phyloP scores from a whole-genome alignment of 2,888 invertebrate genomes.

The Bembecia ichneumoniformis region DNA sequence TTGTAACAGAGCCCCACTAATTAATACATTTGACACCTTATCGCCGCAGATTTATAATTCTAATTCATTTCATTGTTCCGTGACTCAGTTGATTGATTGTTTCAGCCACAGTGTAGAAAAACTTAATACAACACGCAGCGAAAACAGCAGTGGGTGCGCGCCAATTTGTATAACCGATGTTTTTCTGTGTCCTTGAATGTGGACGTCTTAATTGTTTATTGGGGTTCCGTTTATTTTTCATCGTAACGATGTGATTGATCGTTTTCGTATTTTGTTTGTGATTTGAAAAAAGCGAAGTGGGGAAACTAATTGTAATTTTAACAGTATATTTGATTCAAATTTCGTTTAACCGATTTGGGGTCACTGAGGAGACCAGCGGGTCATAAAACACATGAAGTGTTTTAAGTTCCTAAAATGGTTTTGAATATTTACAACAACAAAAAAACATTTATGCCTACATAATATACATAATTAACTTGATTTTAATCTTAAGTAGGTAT shows the following conservation, averaged over 20 bases:
- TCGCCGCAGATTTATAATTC: constrained; percentile 1
- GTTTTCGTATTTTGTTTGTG: too few relatives aligned
- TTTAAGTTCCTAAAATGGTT: too few relatives aligned
- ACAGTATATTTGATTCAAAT: too few relatives aligned
- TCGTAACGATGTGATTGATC: background rate
- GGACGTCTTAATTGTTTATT: background rate
- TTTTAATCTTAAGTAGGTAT: too few relatives aligned
- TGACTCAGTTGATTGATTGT: background rate
- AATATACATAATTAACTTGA: too few relatives aligned
- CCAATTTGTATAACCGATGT: background rate
- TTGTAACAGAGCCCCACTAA: background rate
- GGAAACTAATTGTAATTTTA: too few relatives aligned
- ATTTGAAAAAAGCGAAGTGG: too few relatives aligned
- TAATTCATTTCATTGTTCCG: background rate
- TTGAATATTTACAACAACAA: too few relatives aligned
- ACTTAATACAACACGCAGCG: background rate
- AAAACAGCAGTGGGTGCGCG: background rate
- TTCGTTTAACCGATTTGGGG: too few relatives aligned
- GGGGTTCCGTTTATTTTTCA: background rate
- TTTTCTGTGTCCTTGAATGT: background rate
- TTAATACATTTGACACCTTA: background rate
- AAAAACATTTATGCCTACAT: too few relatives aligned
- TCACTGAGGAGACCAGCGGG: too few relatives aligned
- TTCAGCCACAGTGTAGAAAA: background rate
- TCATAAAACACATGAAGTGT: too few relatives aligned